A percentile compares a stretch with the other conserved stretches of the same genome.
Evolutionary conservation across 2,113 vertebrate species (phyloP).

Genomic region (Sylvilagus bachmani): DNA sequence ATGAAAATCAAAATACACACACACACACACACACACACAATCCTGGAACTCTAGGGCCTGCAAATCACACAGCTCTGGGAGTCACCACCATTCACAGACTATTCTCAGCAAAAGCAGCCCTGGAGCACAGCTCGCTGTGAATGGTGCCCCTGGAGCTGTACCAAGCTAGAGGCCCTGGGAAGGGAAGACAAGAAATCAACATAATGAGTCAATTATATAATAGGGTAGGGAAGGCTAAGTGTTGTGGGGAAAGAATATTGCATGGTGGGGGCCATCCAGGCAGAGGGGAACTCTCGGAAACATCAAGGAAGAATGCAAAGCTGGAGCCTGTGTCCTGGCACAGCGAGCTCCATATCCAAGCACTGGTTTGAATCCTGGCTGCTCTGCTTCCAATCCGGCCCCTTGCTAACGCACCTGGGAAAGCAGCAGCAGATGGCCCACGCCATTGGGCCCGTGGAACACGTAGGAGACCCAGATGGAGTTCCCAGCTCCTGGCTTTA

Average conservation of each 20-base stretch:
- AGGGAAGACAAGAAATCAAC: neutral
- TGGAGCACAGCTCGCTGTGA: neutral
- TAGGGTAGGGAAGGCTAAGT: neutral
- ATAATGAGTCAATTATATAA: neutral
- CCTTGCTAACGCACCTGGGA: too few relatives aligned
- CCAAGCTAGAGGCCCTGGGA: neutral
- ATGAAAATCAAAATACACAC: neutral
- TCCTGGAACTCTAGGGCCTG: neutral
- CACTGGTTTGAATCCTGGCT: too few relatives aligned
- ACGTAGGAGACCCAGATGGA: too few relatives aligned
- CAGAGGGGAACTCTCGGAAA: neutral
- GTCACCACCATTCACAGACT: neutral
- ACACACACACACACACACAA: too few relatives aligned
- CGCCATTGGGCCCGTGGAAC: too few relatives aligned
- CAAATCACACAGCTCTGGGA: neutral
- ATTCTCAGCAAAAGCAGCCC: neutral
- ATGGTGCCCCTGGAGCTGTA: neutral
- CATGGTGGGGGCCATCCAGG: neutral
- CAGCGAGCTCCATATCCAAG: too few relatives aligned
- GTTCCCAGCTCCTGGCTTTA: too few relatives aligned
- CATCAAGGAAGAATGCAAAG: neutral
- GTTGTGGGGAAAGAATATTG: neutral
- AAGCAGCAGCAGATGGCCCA: too few relatives aligned
- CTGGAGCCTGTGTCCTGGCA: too few relatives aligned
- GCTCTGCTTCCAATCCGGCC: too few relatives aligned